phyloP scores from a whole-genome alignment of 2,888 invertebrate species.

The Euplagia quadripunctaria region DNA sequence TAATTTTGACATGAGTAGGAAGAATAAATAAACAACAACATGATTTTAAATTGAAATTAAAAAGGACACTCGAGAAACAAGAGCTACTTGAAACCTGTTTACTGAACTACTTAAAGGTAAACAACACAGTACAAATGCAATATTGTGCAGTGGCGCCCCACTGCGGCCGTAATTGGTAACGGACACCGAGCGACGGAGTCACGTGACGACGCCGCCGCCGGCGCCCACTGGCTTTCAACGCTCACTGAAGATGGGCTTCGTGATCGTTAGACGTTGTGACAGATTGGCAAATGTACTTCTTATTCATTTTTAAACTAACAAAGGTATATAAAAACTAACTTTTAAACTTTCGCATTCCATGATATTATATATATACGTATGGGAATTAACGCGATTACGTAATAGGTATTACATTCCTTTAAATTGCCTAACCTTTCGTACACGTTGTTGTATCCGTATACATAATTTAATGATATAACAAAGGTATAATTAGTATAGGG shows the following conservation, averaged over 20 bases:
- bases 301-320: neutral
- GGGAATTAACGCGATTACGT: too few species aligned
- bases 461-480: neutral
- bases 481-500: neutral
- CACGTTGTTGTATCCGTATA: too few species aligned
- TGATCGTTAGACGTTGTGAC: constrained; percentile 5
- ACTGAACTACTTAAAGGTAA: constrained; percentile 8
- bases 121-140: constrained; percentile 11
- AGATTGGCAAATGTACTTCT: neutral
- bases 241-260: constrained; percentile 6
- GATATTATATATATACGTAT: too few species aligned
- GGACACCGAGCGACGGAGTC: constrained; percentile 54
- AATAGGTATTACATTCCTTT: too few species aligned
- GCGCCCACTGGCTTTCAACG: constrained; percentile 12
- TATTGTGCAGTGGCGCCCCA: constrained; percentile 12
- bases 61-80: constrained; percentile 3
- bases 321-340: neutral
- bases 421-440: too few species aligned
- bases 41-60: neutral
- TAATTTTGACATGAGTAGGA: too few species aligned
- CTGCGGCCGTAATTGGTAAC: constrained; percentile 59
- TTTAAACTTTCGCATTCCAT: too few species aligned
- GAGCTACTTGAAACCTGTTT: constrained; percentile 18
- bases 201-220: constrained; percentile 26
- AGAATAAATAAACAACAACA: neutral